Percentiles rank a stretch among this genome's conserved stretches.
Evolutionary conservation across 2,888 invertebrate genomes (phyloP).

Genomic region (Carabus problematicus): DNA sequence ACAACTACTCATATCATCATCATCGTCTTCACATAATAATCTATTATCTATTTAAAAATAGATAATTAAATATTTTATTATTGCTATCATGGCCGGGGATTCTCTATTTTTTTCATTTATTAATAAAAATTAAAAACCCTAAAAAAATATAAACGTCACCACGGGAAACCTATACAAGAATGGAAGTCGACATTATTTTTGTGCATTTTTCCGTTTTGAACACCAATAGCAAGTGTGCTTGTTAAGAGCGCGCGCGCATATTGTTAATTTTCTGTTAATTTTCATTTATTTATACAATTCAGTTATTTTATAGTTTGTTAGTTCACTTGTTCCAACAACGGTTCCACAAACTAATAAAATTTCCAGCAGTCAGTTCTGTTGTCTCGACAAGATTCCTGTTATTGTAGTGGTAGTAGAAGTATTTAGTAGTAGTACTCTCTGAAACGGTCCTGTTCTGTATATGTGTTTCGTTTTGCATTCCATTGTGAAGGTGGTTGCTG

Average conservation of each 20-base stretch:
- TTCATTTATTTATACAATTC: conserved; percentile 4
- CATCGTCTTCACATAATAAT: conserved; percentile 37
- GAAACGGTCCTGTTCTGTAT: conserved; percentile 40
- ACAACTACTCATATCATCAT: conserved; percentile 45
- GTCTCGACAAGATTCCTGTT: too few species aligned
- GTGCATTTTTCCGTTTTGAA: conserved; percentile 54
- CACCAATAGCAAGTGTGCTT: conserved; percentile 52
- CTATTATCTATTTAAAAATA: conserved; percentile 41
- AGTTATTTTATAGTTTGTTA: conserved; percentile 17
- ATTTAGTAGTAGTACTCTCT: too few species aligned
- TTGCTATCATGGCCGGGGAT: conserved; percentile 58
- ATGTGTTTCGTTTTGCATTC: conserved; percentile 29
- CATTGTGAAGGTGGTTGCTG: too few species aligned
- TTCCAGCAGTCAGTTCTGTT: background rate
- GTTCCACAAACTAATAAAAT: conserved; percentile 19
- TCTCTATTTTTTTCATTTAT: conserved; percentile 38
- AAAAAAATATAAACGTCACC: conserved; percentile 45
- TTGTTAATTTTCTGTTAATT: conserved; percentile 23
- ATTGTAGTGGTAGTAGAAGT: too few species aligned
- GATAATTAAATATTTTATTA: conserved; percentile 52
- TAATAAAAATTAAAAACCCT: conserved; percentile 45
- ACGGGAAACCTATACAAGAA: conserved; percentile 47
- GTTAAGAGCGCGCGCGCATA: conserved; percentile 31
- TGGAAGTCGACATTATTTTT: conserved; percentile 57
- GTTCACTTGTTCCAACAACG: conserved; percentile 26